These are phyloP conservation scores for Hemibagrus guttatus DNA, from an alignment of 2,797 vertebrate species.

Conservation along the genomic window DNA sequence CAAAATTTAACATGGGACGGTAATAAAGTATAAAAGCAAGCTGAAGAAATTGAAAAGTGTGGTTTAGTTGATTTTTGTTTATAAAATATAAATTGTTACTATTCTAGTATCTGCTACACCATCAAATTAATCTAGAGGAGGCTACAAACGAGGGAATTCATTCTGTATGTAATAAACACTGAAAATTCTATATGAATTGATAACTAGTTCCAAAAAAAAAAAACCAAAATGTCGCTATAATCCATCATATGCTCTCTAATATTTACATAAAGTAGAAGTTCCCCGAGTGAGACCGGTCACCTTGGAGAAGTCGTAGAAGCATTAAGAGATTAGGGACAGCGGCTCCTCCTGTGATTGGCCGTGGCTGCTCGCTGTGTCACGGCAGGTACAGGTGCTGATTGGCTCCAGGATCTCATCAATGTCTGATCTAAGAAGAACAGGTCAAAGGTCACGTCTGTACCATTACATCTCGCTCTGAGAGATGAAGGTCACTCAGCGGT, in stretches of 20 bases:
- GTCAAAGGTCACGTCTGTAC: constrained; percentile 64
- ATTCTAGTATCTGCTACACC: neutral
- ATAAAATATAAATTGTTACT: neutral
- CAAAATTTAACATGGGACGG: neutral
- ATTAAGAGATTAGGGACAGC: constrained; percentile 75
- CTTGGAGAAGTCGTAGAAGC: constrained; percentile 69
- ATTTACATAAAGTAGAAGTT: constrained; percentile 20
- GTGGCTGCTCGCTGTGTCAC: constrained; percentile 59
- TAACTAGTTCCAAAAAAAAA: neutral
- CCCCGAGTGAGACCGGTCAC: constrained; percentile 61
- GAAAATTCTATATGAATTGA: neutral
- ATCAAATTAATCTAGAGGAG: neutral
- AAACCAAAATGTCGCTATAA: too few relatives aligned
- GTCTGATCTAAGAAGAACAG: constrained; percentile 53
- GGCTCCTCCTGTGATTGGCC: constrained; percentile 64
- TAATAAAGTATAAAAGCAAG: neutral
- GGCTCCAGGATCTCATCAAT: constrained; percentile 64
- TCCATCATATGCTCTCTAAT: neutral
- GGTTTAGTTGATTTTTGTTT: neutral
- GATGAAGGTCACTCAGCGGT: constrained; percentile 69
- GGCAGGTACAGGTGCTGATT: constrained; percentile 66
- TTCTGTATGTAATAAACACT: neutral
- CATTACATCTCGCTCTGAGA: constrained; percentile 63
- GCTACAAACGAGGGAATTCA: neutral
- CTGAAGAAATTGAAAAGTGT: neutral